Evolutionary conservation across 2,113 vertebrate species (phyloP).

Genomic region (Formicarius rufipectus): DNA sequence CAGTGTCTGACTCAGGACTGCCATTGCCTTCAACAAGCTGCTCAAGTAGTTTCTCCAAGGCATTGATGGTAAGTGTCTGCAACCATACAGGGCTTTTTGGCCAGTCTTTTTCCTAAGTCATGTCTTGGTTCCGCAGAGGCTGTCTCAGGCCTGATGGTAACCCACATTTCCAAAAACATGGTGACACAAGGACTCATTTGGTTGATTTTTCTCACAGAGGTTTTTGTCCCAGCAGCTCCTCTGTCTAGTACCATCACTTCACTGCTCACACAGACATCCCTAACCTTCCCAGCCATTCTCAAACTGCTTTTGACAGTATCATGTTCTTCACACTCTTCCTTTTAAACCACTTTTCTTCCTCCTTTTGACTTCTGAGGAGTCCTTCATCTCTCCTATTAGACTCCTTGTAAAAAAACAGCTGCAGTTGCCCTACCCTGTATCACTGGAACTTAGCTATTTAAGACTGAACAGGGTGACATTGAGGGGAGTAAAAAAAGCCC

Average conservation of each 20-base stretch:
- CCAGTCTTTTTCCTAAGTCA: background rate
- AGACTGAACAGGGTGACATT: background rate
- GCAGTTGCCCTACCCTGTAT: background rate
- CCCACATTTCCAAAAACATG: background rate
- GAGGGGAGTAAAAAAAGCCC: background rate
- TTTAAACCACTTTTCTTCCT: background rate
- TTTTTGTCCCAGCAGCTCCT: background rate
- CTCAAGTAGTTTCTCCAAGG: background rate
- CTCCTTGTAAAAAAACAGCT: background rate
- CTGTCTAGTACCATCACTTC: rapidly evolving
- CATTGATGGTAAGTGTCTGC: background rate
- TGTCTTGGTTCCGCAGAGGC: background rate
- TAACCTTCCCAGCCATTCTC: background rate
- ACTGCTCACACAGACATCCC: background rate
- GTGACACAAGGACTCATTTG: background rate
- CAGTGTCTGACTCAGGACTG: background rate
- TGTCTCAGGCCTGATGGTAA: background rate
- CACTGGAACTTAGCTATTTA: background rate
- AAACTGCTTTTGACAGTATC: background rate
- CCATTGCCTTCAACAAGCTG: background rate
- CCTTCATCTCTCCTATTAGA: background rate
- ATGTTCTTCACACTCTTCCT: background rate
- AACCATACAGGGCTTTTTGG: background rate
- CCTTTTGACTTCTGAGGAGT: background rate
- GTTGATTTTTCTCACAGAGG: background rate